A percentile compares a stretch with the other conserved stretches of the same genome.
These are phyloP conservation scores for Diadema setosum DNA, from an alignment of 35 echinoderm and acorn worm species.

Conservation along the genomic window DNA sequence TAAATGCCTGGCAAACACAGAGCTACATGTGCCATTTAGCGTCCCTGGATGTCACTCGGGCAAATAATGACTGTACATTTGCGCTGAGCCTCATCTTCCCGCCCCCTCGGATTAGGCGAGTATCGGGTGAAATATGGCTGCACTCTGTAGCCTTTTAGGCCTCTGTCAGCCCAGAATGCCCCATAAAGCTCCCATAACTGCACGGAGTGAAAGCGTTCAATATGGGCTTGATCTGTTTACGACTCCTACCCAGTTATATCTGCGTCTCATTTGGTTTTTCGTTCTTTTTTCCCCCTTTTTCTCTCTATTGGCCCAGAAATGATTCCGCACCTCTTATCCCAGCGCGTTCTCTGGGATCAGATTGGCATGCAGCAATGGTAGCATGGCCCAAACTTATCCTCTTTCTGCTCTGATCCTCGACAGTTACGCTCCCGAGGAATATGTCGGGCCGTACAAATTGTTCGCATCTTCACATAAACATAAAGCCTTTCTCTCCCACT, in stretches of 20 bases:
- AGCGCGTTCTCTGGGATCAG: too few species aligned
- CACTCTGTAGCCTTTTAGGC: not conserved
- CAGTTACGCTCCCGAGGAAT: too few species aligned
- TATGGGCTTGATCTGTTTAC: not conserved
- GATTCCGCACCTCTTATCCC: too few species aligned
- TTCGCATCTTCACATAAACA: too few species aligned
- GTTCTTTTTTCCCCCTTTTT: too few species aligned
- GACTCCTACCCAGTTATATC: not conserved
- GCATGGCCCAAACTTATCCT: too few species aligned
- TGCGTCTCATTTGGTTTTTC: not conserved
- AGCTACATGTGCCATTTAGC: not conserved
- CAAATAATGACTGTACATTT: conserved; percentile 12
- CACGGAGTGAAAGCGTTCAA: not conserved
- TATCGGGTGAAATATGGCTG: not conserved
- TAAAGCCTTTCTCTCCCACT: too few species aligned
- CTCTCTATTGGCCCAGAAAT: too few species aligned
- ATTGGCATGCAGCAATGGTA: too few species aligned
- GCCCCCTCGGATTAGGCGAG: not conserved
- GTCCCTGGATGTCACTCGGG: not conserved
- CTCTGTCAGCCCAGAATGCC: not conserved
- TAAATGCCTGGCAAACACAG: not conserved
- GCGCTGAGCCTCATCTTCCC: not conserved
- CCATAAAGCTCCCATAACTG: not conserved
- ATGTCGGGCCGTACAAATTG: too few species aligned
- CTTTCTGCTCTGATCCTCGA: too few species aligned